Percentiles rank a stretch among this genome's conserved stretches.
These are phyloP conservation scores for Drosophila jambulina DNA, from an alignment of 1,140 invertebrate species.

Conservation along the genomic window DNA sequence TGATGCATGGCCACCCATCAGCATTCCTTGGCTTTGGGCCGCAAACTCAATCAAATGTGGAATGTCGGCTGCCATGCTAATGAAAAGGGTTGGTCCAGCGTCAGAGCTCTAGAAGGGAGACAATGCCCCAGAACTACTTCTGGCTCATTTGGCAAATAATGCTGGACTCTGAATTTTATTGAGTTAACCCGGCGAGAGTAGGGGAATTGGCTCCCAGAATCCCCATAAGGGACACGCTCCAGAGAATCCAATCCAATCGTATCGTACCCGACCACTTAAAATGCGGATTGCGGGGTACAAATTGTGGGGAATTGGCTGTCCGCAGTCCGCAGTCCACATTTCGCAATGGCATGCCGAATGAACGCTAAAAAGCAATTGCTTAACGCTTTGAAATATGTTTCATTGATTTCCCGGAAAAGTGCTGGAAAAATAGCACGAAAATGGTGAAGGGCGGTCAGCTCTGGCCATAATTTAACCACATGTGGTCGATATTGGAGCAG, in stretches of 20 bases:
- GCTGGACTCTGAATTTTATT: slow-evolving; percentile 46
- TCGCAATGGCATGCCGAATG: slow-evolving; percentile 39
- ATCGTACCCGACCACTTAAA: slow-evolving; percentile 46
- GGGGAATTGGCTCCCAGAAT: slow-evolving; percentile 15
- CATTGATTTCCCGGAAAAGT: slow-evolving; percentile 76
- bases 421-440: slow-evolving; percentile 64
- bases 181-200: slow-evolving; percentile 29
- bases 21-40: slow-evolving; percentile 32
- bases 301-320: slow-evolving; percentile 17
- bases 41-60: slow-evolving; percentile 42
- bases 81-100: slow-evolving; percentile 47
- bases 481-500: slow-evolving; percentile 76
- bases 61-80: slow-evolving; percentile 55
- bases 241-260: slow-evolving; percentile 51
- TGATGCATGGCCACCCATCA: slow-evolving; percentile 54
- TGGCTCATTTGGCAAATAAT: slow-evolving; percentile 74
- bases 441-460: slow-evolving; percentile 26
- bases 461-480: slow-evolving; percentile 79
- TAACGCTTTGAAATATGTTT: slow-evolving; percentile 74
- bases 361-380: slow-evolving; percentile 70
- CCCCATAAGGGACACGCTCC: slow-evolving; percentile 28
- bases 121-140: slow-evolving; percentile 58
- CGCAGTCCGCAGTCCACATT: slow-evolving; percentile 7
- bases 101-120: slow-evolving; percentile 4
- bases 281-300: slow-evolving; percentile 28